Evolutionary conservation across 2,797 vertebrate species (phyloP).

Genomic region (Trachurus trachurus): DNA sequence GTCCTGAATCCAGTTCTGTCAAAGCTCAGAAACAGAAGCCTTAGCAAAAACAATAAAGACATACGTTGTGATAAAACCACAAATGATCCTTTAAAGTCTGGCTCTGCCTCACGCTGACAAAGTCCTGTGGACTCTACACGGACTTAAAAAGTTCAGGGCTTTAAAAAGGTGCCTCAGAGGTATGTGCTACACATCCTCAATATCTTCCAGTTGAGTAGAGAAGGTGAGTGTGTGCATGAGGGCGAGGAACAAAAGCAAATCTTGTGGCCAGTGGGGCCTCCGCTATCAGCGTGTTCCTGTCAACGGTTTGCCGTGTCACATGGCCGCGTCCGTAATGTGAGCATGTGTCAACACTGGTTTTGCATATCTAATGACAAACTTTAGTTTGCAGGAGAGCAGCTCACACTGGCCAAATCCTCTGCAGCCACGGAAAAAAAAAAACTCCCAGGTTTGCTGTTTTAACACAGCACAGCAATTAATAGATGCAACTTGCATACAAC

Average conservation of each 20-base stretch:
- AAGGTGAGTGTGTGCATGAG: conserved; percentile 57
- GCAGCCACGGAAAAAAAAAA: conserved; percentile 17
- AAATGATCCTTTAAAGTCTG: background rate
- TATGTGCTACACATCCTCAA: conserved; percentile 54
- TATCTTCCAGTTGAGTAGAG: conserved; percentile 62
- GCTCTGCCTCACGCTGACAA: conserved; percentile 6
- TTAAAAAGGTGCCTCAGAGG: conserved; percentile 38
- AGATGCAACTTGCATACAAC: background rate
- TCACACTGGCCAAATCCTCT: conserved; percentile 10
- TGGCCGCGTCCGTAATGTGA: conserved; percentile 67
- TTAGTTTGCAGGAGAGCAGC: conserved; percentile 32
- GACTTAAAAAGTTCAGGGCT: conserved; percentile 11
- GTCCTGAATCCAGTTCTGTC: background rate
- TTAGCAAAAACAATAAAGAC: background rate
- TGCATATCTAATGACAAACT: conserved; percentile 67
- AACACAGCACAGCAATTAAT: conserved; percentile 11
- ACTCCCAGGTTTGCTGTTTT: conserved; percentile 1
- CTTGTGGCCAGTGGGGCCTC: conserved; percentile 72
- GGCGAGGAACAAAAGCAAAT: conserved; percentile 72
- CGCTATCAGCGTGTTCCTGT: conserved; percentile 76
- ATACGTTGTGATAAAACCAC: background rate
- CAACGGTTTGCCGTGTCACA: conserved; percentile 78
- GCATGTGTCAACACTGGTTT: conserved; percentile 74
- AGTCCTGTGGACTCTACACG: background rate
- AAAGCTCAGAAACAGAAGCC: background rate